A percentile compares a stretch with the other conserved stretches of the same genome.
These are phyloP conservation scores for Netelia inedita DNA, from an alignment of 2,888 invertebrate genomes.

Conservation along the genomic window DNA sequence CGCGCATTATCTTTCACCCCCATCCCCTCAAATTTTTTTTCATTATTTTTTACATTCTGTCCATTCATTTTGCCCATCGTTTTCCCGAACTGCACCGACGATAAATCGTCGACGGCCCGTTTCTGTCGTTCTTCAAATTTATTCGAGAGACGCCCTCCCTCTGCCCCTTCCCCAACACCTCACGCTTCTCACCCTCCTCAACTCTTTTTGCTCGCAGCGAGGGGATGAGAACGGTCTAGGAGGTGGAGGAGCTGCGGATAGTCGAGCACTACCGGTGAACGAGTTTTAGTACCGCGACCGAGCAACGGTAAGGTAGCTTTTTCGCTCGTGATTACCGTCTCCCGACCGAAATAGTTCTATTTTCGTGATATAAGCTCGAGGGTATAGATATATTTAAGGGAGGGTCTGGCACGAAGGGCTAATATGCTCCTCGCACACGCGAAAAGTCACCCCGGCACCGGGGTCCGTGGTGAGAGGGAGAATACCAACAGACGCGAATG, in stretches of 20 bases:
- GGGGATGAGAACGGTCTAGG: not conserved
- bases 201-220: no score
- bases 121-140: slow-evolving; percentile 65
- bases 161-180: no score
- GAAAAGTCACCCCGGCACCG: not conserved
- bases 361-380: slow-evolving; percentile 13
- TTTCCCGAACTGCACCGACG: slow-evolving; percentile 25
- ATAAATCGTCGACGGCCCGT: slow-evolving; percentile 60
- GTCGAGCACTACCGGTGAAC: slow-evolving; percentile 22
- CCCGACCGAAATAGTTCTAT: slow-evolving; percentile 20
- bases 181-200: no score
- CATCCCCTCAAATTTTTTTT: slow-evolving; percentile 1
- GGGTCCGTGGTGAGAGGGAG: not conserved
- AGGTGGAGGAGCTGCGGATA: slow-evolving; percentile 2
- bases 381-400: not conserved
- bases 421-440: slow-evolving; percentile 31
- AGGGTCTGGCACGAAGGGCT: not conserved
- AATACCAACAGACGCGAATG: not conserved
- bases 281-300: slow-evolving; percentile 16
- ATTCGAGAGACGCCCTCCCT: slow-evolving; percentile 30
- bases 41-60: slow-evolving; percentile 10
- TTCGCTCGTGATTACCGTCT: slow-evolving; percentile 30
- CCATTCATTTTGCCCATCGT: slow-evolving; percentile 37
- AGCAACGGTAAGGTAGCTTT: slow-evolving; percentile 1
- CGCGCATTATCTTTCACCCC: not conserved